Evolutionary conservation across 1,140 invertebrate species (phyloP).

Genomic region (Popillia japonica): DNA sequence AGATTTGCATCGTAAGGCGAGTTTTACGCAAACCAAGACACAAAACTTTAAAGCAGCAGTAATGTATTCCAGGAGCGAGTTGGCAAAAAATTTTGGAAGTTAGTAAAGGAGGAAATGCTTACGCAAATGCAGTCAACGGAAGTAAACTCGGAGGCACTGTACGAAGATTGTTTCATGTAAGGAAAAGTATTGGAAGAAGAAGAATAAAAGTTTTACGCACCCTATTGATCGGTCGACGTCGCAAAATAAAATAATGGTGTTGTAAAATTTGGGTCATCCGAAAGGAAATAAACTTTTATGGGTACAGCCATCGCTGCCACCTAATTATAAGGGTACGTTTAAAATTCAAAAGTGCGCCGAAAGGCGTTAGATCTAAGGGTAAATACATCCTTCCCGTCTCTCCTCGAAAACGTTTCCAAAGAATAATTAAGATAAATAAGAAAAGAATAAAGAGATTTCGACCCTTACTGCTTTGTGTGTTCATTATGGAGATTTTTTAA

Average conservation of each 20-base stretch:
- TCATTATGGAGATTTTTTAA: conserved; percentile 48
- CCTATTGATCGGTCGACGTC: conserved; percentile 19
- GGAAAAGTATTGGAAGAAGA: not conserved
- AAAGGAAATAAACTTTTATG: conserved; percentile 35
- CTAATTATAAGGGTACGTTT: conserved; percentile 40
- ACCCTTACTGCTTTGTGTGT: conserved; percentile 40
- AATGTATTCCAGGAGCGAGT: not conserved
- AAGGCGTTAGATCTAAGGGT: conserved; percentile 31
- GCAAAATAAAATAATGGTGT: conserved; percentile 28
- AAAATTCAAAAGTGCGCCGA: conserved; percentile 38
- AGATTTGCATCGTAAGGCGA: not conserved
- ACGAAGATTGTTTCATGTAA: not conserved
- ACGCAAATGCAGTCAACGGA: conserved; percentile 5
- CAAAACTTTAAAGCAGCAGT: not conserved
- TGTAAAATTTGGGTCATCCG: conserved; percentile 28
- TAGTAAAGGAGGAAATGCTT: not conserved
- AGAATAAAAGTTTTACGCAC: conserved; percentile 32
- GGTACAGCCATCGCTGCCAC: conserved; percentile 22
- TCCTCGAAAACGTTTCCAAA: not conserved
- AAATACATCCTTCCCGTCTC: conserved; percentile 19
- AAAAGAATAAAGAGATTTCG: conserved; percentile 47
- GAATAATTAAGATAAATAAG: conserved; percentile 49
- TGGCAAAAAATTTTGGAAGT: not conserved
- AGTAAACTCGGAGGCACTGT: not conserved
- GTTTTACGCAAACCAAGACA: not conserved